phyloP scores from a whole-genome alignment of 2,888 invertebrate species.

The Limnephilus rhombicus region DNA sequence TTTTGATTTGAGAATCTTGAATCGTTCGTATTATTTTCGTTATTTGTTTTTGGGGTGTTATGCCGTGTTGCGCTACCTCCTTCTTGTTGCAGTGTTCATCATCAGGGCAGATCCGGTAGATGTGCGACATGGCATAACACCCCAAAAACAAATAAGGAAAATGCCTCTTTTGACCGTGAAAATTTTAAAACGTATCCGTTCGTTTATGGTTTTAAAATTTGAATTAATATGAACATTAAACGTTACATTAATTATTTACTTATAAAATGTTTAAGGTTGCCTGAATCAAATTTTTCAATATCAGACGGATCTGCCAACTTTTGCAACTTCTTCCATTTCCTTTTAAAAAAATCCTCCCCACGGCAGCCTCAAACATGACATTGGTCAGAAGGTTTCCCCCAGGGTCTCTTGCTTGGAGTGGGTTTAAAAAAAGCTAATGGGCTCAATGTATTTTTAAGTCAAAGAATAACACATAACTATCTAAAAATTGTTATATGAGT shows the following conservation, averaged over 20 bases:
- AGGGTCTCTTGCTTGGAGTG: neutral
- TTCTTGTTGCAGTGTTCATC: too few relatives aligned
- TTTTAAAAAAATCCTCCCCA: neutral
- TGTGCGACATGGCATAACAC: too few relatives aligned
- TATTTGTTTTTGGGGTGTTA: too few relatives aligned
- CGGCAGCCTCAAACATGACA: neutral
- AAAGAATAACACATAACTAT: too few relatives aligned
- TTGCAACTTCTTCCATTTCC: neutral
- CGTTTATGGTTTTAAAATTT: neutral
- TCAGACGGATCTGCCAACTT: neutral
- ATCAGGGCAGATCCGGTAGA: too few relatives aligned
- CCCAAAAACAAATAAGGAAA: too few relatives aligned
- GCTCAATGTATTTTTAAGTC: neutral
- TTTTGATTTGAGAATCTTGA: neutral
- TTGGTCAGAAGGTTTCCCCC: neutral
- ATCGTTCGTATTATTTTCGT: neutral
- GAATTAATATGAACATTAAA: neutral
- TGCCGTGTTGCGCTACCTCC: too few relatives aligned
- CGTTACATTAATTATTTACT: neutral
- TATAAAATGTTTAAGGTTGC: neutral
- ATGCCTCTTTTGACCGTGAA: too few relatives aligned
- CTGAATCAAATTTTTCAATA: neutral
- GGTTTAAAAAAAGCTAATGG: neutral
- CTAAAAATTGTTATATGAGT: too few relatives aligned
- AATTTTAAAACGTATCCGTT: too few relatives aligned